These are phyloP conservation scores for Myrmophylax atrothorax DNA, from an alignment of 2,113 vertebrate species.

Conservation along the genomic window DNA sequence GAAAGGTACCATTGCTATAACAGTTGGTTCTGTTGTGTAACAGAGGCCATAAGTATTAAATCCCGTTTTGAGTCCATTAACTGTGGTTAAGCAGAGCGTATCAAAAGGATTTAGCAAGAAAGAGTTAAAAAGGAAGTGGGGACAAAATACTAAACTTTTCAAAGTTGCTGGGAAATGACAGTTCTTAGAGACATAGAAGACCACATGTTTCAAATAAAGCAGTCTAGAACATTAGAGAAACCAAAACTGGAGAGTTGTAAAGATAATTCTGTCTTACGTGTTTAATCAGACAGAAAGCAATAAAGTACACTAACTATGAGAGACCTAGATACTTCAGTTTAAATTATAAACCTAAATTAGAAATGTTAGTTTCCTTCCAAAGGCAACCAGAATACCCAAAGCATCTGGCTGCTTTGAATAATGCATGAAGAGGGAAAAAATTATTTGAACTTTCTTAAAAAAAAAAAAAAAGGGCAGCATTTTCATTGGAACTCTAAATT, in stretches of 20 bases:
- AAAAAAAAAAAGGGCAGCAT: not conserved
- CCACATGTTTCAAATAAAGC: not conserved
- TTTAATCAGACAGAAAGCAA: constrained; percentile 40
- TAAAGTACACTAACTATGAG: constrained; percentile 35
- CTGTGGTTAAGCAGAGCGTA: not conserved
- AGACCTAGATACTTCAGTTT: constrained; percentile 72
- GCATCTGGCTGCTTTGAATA: constrained; percentile 71
- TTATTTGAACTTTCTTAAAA: constrained; percentile 35
- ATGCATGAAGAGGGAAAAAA: constrained; percentile 28
- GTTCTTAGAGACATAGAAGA: not conserved
- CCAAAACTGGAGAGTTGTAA: not conserved
- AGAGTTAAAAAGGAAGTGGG: not conserved
- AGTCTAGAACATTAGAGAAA: constrained; percentile 14
- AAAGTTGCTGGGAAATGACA: not conserved
- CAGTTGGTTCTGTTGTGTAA: not conserved
- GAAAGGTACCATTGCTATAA: not conserved
- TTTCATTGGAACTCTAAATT: constrained; percentile 29
- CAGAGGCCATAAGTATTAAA: not conserved
- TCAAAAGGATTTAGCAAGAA: not conserved
- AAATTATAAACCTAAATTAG: constrained; percentile 62
- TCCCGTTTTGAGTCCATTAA: not conserved
- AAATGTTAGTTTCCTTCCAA: constrained; percentile 56
- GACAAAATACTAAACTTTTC: not conserved
- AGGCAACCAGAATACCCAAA: constrained; percentile 54
- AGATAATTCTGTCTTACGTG: not conserved